phyloP scores from a whole-genome alignment of 2,113 vertebrate genomes.

The Sander vitreus region DNA sequence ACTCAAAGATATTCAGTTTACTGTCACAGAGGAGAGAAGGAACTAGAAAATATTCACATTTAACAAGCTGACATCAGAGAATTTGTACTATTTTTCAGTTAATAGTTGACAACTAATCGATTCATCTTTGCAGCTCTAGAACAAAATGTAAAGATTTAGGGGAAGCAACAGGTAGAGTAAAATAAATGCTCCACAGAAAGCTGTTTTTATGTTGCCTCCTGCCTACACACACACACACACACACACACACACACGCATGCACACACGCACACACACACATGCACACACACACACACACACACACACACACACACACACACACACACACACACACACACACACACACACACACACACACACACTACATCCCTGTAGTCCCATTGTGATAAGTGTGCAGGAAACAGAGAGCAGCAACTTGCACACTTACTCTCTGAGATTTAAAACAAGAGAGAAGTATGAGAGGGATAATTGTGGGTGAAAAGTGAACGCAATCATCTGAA shows the following conservation, averaged over 20 bases:
- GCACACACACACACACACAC: no score
- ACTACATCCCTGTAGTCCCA: not conserved
- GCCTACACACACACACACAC: not conserved
- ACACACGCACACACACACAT: not conserved
- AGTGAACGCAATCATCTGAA: not conserved
- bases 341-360: not conserved
- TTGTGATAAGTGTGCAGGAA: constrained; percentile 49
- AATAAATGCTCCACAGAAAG: not conserved
- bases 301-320: not conserved
- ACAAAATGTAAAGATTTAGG: not conserved
- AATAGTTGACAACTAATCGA: no score
- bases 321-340: not conserved
- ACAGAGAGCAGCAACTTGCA: constrained; percentile 33
- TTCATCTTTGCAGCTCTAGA: no score
- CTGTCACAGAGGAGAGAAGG: no score
- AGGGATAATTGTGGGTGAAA: not conserved
- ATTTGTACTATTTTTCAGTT: no score
- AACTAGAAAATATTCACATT: no score
- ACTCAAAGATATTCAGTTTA: no score
- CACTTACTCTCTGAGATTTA: not conserved
- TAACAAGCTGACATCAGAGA: no score
- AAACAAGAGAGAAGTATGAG: not conserved
- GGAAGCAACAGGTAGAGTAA: not conserved
- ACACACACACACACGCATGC: not conserved
- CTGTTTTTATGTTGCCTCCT: not conserved